These are phyloP conservation scores for Euglossa dilemma DNA, from an alignment of 1,140 invertebrate genomes.

Conservation along the genomic window DNA sequence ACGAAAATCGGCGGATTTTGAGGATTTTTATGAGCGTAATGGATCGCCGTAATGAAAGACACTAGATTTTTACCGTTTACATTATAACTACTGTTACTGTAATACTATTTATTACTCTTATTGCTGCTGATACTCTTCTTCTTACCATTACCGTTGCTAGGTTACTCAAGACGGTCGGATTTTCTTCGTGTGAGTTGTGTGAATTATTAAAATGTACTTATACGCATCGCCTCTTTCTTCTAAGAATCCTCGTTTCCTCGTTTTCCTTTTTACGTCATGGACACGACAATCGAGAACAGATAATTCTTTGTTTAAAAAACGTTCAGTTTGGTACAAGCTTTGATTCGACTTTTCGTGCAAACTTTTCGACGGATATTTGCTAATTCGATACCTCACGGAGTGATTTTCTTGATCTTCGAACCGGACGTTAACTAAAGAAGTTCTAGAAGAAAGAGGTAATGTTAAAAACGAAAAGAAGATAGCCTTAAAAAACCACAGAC, in stretches of 20 bases:
- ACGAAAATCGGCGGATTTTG: not conserved
- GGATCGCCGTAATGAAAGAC: slow-evolving; percentile 16
- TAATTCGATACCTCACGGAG: not conserved
- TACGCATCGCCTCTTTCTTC: slow-evolving; percentile 8
- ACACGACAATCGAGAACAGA: not conserved
- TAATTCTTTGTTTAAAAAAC: not conserved
- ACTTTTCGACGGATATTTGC: not conserved
- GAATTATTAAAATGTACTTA: slow-evolving; percentile 8
- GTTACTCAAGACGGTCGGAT: slow-evolving; percentile 22
- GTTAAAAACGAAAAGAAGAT: slow-evolving; percentile 20
- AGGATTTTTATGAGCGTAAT: not conserved
- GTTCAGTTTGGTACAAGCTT: not conserved
- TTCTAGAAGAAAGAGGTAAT: slow-evolving; percentile 24
- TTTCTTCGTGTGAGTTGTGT: slow-evolving; percentile 9
- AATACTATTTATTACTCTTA: slow-evolving; percentile 48
- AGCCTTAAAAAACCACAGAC: slow-evolving; percentile 38
- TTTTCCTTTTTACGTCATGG: not conserved
- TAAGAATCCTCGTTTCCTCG: too few species aligned
- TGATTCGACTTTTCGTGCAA: not conserved
- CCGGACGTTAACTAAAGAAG: too few species aligned
- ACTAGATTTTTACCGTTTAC: slow-evolving; percentile 49
- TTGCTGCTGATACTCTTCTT: slow-evolving; percentile 53
- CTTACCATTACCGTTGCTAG: slow-evolving; percentile 50
- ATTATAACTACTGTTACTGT: slow-evolving; percentile 47
- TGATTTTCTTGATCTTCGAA: not conserved